Evolutionary conservation across 2,113 vertebrate species (phyloP).

Genomic region (Tympanuchus pallidicinctus): DNA sequence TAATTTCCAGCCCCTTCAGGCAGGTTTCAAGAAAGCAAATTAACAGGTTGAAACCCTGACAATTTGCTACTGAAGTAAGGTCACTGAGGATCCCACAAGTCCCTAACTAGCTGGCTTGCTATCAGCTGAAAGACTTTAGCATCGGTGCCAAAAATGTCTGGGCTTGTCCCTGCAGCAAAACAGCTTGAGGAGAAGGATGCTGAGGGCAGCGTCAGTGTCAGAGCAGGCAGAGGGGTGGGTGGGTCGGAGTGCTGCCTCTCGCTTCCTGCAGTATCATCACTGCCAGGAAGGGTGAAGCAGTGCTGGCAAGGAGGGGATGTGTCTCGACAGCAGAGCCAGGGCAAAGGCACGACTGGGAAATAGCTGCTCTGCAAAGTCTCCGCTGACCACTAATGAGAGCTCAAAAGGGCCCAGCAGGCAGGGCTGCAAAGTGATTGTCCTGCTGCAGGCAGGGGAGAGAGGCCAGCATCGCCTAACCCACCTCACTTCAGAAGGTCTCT

Average conservation of each 20-base stretch:
- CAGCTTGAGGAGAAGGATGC: background rate
- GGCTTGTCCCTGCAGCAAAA: conserved; percentile 16
- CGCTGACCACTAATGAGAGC: background rate
- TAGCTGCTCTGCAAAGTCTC: background rate
- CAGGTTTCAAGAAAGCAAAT: conserved; percentile 15
- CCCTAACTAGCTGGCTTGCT: conserved; percentile 22
- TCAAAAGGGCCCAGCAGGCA: background rate
- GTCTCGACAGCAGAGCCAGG: background rate
- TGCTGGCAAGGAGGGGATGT: background rate
- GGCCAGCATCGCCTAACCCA: background rate
- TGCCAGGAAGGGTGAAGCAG: background rate
- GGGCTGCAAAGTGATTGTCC: background rate
- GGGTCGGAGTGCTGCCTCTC: background rate
- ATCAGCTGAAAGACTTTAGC: conserved; percentile 30
- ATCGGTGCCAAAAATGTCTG: conserved; percentile 36
- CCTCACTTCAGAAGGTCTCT: background rate
- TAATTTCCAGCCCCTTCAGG: background rate
- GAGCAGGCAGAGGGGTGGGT: background rate
- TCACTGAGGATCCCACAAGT: background rate
- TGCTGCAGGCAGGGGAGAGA: background rate
- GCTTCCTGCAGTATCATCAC: background rate
- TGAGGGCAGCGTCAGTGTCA: background rate
- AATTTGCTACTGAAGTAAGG: conserved; percentile 38
- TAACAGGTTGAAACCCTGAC: conserved; percentile 30
- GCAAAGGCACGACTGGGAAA: background rate